Conservation (phyloP, 2,888 invertebrate species). For the Trypoxylon attenuatum region DNA sequence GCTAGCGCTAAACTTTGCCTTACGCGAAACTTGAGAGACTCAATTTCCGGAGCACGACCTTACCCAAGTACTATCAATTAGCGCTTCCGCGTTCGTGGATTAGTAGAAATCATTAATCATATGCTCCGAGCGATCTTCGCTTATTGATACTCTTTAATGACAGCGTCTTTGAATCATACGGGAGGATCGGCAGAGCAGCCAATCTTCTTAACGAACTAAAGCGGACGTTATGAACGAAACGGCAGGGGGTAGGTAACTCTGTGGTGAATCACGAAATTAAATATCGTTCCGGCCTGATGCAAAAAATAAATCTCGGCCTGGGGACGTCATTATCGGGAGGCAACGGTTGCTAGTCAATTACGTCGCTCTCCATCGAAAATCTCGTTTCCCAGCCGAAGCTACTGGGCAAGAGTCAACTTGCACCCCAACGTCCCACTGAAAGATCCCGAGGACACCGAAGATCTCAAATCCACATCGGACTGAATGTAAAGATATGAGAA, state of each 20-base stretch:
- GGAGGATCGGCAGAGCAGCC: background rate
- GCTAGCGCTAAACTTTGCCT: background rate
- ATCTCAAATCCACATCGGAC: background rate
- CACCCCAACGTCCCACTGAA: slow-evolving; percentile 9
- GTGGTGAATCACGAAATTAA: slow-evolving; percentile 12
- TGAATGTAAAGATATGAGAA: background rate
- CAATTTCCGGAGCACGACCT: background rate
- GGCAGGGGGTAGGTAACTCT: background rate
- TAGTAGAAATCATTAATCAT: background rate
- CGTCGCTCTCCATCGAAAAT: slow-evolving; percentile 32
- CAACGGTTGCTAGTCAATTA: slow-evolving; percentile 21
- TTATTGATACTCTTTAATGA: background rate
- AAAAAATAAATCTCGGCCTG: slow-evolving; percentile 28
- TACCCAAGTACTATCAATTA: background rate
- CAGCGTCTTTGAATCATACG: background rate
- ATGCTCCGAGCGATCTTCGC: background rate
- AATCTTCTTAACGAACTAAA: slow-evolving; percentile 5
- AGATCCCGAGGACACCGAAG: slow-evolving; percentile 5
- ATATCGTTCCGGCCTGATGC: slow-evolving; percentile 15
- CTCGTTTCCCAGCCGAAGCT: slow-evolving; percentile 24
- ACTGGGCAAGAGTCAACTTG: too few relatives aligned
- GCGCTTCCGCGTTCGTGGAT: background rate
- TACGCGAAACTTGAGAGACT: too few relatives aligned
- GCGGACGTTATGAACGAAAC: background rate
- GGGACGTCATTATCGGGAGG: slow-evolving; percentile 32